Base-by-base conservation (phyloP, 1,140 invertebrate species). In the Hirudo medicinalis region DNA sequence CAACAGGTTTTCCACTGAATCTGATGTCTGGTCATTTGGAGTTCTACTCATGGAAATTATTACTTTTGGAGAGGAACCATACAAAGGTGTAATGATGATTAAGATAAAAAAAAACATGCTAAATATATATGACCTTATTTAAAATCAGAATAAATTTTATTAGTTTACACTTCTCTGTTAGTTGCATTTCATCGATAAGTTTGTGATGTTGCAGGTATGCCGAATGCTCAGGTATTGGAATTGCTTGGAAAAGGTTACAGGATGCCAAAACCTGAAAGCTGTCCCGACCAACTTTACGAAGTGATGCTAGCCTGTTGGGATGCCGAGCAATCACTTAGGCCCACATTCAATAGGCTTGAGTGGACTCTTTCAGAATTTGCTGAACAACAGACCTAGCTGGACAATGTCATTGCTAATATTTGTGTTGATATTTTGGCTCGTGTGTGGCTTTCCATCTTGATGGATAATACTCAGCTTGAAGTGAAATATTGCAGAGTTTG, bases 221-320 rank as follows among this genome's bases (percentile, higher is more conserved):
- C 94, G 32, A 99, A 98, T 84, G 94, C 94, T 11, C 96, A 99
- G 84, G 96, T 99, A 67, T 92, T 97, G 78, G 95, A 99, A 85
- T 94, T 99, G 22, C 95, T 98, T 80, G 92, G 97, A 81, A 96
- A 96, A 76, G 95, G 95, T 4, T 99, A 99, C 83, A 88, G 96
- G 77, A 98, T 99, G 95, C 94, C 94, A 20, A 89, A 89, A 79
- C 95, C 96, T 40, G 90, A 91, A 27, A 87, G 87, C 77, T 98
- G 95, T 82, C 94, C 95, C n/a, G 86, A 87, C 53, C 85, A 89
- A 13, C 85, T 99, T 1, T 99, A 99, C 81, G 93, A 97, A 76
- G 95, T 97, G 74, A 99, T 99, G 96, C 83, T 97, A 13, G 94
- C 98, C 82, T 98, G 95, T 82, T 99, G 96, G 96, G 90, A 96